Evolutionary conservation across 1,140 invertebrate genomes (phyloP), one percentile per base, ranked within the genome.

Genomic region (Anoplolepis gracilipes): DNA sequence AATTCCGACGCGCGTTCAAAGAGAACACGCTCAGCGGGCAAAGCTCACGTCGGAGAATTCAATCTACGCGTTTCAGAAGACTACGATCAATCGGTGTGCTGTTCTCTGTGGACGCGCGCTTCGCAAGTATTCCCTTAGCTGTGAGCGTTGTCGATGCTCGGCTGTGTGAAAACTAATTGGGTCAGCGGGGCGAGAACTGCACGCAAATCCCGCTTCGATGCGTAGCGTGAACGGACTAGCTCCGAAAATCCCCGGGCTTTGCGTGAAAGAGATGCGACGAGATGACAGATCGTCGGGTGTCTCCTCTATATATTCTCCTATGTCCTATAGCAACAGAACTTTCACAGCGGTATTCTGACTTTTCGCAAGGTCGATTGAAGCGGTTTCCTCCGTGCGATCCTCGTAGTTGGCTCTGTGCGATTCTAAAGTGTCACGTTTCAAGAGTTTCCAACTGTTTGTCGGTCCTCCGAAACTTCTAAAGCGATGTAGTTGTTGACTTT

Each of bases 131-230:
- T 46, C 84, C 49, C 77, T 84, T 65, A 65, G n/a, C n/a, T 22
- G 42, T 33, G 42, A 62, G 59, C 72, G 57, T 42, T 75, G 25
- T 84, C 73, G 55, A 19, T 82, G 30, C 55, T 84, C 69, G 79
- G 46, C 65, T 85, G 46, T 72, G 69, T 53, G 84, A 79, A 88
- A 91, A 87, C 89, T 93, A 93, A 93, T 93, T 93, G 92, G 92
- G 92, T 93, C 92, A 93, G 85, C 86, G 87, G 79, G 76, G 79
- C 82, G 85, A 76, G 87, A 82, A 86, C 87, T 77, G 85, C 85
- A 89, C 88, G 87, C 88, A 89, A 85, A 88, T 89, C 72, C 53
- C 65, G 84, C 85, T 84, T 77, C 73, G 76, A n/a, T 53, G 55
- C 57, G 67, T 75, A 81, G 55, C 62, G 86, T 57, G 69, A 72